These are phyloP conservation scores for Anoncus sp. DNA, from an alignment of 2,888 invertebrate species.

Conservation along the genomic window DNA sequence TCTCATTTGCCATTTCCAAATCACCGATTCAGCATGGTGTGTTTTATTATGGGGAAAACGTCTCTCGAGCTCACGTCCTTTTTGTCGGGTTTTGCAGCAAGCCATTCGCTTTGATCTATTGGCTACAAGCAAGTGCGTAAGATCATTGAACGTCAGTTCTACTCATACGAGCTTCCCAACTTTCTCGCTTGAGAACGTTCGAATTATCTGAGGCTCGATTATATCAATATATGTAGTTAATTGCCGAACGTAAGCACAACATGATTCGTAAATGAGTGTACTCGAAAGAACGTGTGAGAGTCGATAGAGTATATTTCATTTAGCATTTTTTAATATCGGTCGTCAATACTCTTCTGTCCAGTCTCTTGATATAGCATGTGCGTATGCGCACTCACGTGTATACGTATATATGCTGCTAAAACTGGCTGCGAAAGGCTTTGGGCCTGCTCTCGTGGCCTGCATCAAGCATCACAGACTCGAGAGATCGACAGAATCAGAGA, in stretches of 20 bases:
- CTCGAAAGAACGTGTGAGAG: constrained; percentile 27
- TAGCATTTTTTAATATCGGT: too few relatives aligned
- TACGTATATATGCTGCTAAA: constrained; percentile 14
- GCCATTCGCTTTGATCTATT: constrained; percentile 6
- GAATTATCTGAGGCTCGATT: constrained; percentile 40
- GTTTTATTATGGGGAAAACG: constrained; percentile 4
- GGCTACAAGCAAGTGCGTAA: constrained; percentile 73
- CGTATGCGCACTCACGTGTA: constrained; percentile 13
- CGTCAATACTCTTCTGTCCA: too few relatives aligned
- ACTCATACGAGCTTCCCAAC: constrained; percentile 54
- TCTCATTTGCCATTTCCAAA: not conserved
- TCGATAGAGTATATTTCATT: constrained; percentile 24
- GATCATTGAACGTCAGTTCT: constrained; percentile 71
- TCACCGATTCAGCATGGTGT: not conserved
- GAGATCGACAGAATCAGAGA: constrained; percentile 15
- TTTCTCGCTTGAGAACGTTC: constrained; percentile 50
- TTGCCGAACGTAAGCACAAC: constrained; percentile 57
- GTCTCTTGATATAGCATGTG: not conserved
- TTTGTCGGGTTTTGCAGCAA: not conserved
- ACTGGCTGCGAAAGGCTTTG: constrained; percentile 44
- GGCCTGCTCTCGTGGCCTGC: constrained; percentile 74
- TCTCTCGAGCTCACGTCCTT: not conserved
- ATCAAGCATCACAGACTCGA: constrained; percentile 67
- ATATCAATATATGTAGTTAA: constrained; percentile 63
- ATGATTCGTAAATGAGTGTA: constrained; percentile 33